Percentiles rank a stretch among this genome's conserved stretches.
Conservation (phyloP, 2,888 invertebrate species). For the Neocrepidodera transversa region DNA sequence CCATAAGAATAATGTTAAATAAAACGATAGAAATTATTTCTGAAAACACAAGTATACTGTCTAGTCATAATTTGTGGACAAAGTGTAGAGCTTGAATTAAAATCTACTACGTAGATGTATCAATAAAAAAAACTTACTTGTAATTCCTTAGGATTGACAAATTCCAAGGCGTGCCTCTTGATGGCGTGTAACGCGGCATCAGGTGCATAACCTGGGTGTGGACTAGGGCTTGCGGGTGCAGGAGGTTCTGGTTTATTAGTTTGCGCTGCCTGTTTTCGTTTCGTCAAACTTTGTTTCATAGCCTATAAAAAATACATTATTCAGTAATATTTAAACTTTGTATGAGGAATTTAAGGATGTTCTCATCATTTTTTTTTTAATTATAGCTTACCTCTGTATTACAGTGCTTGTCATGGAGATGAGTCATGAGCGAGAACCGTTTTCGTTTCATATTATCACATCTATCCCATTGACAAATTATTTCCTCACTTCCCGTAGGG, state of each 20-base stretch:
- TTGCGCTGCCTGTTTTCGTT: slow-evolving; percentile 67
- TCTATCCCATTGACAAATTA: slow-evolving; percentile 88
- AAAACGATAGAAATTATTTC: no score
- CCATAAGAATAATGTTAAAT: no score
- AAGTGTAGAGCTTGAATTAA: neutral
- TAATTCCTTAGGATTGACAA: slow-evolving; percentile 87
- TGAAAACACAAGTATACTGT: no score
- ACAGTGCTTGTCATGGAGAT: slow-evolving; percentile 94
- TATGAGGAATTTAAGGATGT: neutral
- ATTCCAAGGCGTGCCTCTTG: slow-evolving; percentile 91
- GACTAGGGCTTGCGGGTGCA: slow-evolving; percentile 56
- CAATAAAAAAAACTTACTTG: slow-evolving; percentile 67
- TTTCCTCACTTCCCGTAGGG: slow-evolving; percentile 73
- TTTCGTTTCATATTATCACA: slow-evolving; percentile 90
- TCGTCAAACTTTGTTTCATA: slow-evolving; percentile 70
- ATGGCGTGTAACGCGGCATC: slow-evolving; percentile 98
- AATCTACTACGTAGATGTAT: neutral
- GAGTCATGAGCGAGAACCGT: slow-evolving; percentile 95
- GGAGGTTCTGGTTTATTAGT: slow-evolving; percentile 65
- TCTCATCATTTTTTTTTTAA: no score
- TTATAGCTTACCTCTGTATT: slow-evolving; percentile 75
- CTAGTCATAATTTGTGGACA: no score
- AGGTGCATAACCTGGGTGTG: slow-evolving; percentile 87
- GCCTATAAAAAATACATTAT: slow-evolving; percentile 49
- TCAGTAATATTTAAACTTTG: neutral